Conservation (phyloP, 2,113 vertebrate genomes). For the Charina bottae region DNA sequence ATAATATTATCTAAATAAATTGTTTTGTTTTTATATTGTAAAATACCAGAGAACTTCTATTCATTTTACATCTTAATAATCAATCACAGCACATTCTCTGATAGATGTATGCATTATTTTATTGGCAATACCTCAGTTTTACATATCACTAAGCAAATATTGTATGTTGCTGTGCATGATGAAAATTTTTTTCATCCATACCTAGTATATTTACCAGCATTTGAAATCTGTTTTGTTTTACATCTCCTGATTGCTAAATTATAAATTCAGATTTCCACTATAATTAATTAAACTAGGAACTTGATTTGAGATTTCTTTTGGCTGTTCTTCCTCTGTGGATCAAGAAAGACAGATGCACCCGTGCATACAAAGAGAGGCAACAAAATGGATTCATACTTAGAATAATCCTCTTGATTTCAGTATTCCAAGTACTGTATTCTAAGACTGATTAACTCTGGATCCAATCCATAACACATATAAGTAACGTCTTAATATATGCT, state of each 20-base stretch:
- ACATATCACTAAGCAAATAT: conserved; percentile 40
- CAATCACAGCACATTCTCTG: conserved; percentile 29
- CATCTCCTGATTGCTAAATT: conserved; percentile 12
- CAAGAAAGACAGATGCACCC: too few species aligned
- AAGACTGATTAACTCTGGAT: background rate
- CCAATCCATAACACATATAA: background rate
- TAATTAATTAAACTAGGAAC: background rate
- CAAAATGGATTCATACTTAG: background rate
- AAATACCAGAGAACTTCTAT: conserved; percentile 40
- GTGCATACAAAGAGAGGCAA: too few species aligned
- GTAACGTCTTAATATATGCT: background rate
- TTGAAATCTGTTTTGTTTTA: conserved; percentile 11
- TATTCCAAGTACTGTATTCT: background rate
- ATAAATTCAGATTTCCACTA: background rate
- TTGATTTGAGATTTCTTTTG: background rate
- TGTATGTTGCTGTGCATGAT: conserved; percentile 16
- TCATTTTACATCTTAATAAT: conserved; percentile 41
- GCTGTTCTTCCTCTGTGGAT: background rate
- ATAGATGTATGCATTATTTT: conserved; percentile 33
- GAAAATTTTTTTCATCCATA: conserved; percentile 38
- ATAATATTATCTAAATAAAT: background rate
- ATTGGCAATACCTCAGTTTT: conserved; percentile 8
- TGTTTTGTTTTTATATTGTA: background rate
- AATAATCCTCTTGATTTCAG: background rate
- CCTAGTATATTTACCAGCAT: conserved; percentile 30